Conservation (phyloP, 2,888 invertebrate species). For the Amorpha juglandis region DNA sequence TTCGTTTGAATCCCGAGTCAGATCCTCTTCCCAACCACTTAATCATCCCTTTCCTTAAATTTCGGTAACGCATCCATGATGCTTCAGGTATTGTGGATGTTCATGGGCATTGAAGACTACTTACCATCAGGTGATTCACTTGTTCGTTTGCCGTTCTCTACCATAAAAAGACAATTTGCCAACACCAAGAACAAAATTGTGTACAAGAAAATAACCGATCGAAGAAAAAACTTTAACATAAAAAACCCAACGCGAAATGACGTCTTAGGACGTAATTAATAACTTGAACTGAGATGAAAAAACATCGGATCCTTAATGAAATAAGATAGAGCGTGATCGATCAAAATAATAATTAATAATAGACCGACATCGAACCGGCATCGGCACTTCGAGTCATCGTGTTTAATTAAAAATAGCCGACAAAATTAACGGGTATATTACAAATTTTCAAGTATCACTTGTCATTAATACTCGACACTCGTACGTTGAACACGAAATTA, state of each 20-base stretch:
- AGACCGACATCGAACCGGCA: conserved; percentile 70
- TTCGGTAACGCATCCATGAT: no score
- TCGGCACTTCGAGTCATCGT: conserved; percentile 80
- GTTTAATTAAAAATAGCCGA: conserved; percentile 81
- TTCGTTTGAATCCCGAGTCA: no score
- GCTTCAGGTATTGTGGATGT: no score
- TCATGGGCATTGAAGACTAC: no score
- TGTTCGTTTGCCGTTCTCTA: no score
- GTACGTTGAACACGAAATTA: conserved; percentile 47
- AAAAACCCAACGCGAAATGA: conserved; percentile 32
- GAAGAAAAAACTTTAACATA: background rate
- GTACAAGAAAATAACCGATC: background rate
- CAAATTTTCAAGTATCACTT: conserved; percentile 60
- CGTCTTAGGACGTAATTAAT: conserved; percentile 58
- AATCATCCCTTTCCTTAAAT: no score
- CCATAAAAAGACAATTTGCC: no score
- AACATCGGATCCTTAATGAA: conserved; percentile 73
- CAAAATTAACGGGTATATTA: conserved; percentile 77
- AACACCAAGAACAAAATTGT: background rate
- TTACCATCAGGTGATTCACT: no score
- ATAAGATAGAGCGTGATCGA: conserved; percentile 79
- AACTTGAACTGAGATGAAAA: conserved; percentile 59
- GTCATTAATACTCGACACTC: no score
- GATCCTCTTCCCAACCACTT: no score
- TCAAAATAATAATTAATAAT: conserved; percentile 84